Evolutionary conservation across 2,113 vertebrate genomes (phyloP).

Genomic region (Lutjanus erythropterus): DNA sequence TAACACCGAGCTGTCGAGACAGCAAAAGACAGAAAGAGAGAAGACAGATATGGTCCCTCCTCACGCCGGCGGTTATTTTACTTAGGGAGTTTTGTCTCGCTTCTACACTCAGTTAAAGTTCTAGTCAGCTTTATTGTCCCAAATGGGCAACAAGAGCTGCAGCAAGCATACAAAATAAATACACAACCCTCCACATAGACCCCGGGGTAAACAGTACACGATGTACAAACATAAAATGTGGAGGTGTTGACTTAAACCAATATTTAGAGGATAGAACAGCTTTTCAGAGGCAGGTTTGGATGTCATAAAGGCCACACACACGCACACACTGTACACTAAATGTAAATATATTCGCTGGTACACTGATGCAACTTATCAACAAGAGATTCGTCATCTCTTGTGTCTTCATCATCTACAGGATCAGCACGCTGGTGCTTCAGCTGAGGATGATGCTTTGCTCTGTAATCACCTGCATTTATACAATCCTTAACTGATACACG

Average conservation of each 20-base stretch:
- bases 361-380: neutral
- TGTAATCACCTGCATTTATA: neutral
- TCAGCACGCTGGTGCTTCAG: neutral
- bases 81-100: conserved; percentile 1
- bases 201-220: conserved; percentile 28
- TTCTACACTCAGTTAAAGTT: neutral
- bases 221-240: conserved; percentile 18
- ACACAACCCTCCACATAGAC: conserved; percentile 1
- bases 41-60: neutral
- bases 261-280: conserved; percentile 24
- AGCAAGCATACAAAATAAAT: conserved; percentile 8
- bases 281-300: conserved; percentile 3
- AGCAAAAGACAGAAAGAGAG: neutral
- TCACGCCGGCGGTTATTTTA: neutral
- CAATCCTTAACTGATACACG: neutral
- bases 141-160: conserved; percentile 23
- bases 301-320: neutral
- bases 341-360: neutral
- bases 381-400: neutral
- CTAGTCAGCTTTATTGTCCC: conserved; percentile 12
- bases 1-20: conserved; percentile 16
- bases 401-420: neutral
- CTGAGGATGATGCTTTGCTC: neutral
- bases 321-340: neutral
- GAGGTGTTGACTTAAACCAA: conserved; percentile 3